A percentile compares a stretch with the other conserved stretches of the same genome.
phyloP scores from a whole-genome alignment of 2,113 vertebrate species.

The Kryptolebias marmoratus region DNA sequence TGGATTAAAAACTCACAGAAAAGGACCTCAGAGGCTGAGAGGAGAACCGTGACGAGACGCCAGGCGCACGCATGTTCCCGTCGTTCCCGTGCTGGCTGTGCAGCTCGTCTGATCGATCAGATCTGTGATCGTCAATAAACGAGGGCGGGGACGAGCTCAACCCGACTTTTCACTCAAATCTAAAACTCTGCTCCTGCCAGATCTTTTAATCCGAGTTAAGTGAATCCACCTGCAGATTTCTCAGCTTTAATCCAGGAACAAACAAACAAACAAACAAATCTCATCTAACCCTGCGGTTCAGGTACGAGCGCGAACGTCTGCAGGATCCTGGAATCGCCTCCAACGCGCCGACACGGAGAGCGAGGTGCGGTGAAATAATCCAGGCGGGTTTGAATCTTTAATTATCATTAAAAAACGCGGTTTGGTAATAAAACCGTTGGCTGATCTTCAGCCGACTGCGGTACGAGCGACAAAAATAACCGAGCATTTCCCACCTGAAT shows the following conservation, averaged over 20 bases:
- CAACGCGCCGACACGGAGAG: neutral
- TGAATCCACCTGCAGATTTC: too few species aligned
- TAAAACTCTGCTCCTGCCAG: too few species aligned
- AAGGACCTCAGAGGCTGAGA: neutral
- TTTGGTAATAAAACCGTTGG: neutral
- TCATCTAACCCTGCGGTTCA: too few species aligned
- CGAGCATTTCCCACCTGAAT: too few species aligned
- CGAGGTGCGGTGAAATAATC: neutral
- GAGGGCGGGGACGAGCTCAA: neutral
- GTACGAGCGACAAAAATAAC: too few species aligned
- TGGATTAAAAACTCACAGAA: neutral
- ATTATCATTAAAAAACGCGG: neutral
- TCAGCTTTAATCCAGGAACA: too few species aligned
- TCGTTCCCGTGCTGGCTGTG: slow-evolving; percentile 3
- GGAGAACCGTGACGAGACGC: neutral
- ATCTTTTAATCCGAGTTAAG: too few species aligned
- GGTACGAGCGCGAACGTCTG: too few species aligned
- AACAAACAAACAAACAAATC: too few species aligned
- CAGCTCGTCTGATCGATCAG: slow-evolving; percentile 53
- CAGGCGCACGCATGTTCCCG: neutral
- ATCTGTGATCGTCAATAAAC: slow-evolving; percentile 69
- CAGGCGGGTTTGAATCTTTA: neutral
- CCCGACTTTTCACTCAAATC: too few species aligned
- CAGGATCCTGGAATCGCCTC: neutral
- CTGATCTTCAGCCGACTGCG: too few species aligned